These are phyloP conservation scores for Leptinotarsa texana DNA, from an alignment of 1,140 invertebrate genomes.

Conservation along the genomic window DNA sequence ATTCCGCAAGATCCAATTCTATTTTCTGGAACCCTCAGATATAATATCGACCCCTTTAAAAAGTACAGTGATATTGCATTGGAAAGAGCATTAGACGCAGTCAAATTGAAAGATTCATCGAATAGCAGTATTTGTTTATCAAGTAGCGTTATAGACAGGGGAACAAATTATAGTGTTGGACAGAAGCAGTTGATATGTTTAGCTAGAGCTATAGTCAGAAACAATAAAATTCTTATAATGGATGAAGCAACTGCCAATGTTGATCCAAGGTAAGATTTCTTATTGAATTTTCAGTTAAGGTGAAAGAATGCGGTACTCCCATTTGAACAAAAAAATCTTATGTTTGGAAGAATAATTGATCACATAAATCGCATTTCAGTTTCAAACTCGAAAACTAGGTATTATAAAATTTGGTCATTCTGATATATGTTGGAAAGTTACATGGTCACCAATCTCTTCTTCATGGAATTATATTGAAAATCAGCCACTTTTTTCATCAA, in stretches of 20 bases:
- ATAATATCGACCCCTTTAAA: slow-evolving; percentile 85
- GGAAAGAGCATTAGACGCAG: slow-evolving; percentile 70
- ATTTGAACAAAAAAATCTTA: no score
- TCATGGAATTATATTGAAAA: no score
- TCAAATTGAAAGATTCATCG: slow-evolving; percentile 59
- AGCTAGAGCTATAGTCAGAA: slow-evolving; percentile 71
- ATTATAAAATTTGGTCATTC: no score
- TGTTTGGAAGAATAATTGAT: no score
- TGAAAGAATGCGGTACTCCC: no score
- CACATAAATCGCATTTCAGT: no score
- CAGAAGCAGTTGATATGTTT: slow-evolving; percentile 75
- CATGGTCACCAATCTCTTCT: no score
- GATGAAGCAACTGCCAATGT: slow-evolving; percentile 67
- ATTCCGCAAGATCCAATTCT: slow-evolving; percentile 86
- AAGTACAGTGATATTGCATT: slow-evolving; percentile 65
- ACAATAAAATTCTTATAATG: slow-evolving; percentile 69
- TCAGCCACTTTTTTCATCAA: no score
- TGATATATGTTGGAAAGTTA: no score
- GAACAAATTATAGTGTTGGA: slow-evolving; percentile 73
- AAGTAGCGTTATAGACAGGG: slow-evolving; percentile 63
- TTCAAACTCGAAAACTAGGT: no score
- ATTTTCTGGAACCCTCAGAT: slow-evolving; percentile 76
- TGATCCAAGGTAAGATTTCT: slow-evolving; percentile 57
- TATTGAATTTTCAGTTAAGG: background rate
- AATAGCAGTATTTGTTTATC: slow-evolving; percentile 60